Conservation (phyloP, 1,140 invertebrate species). For the Drosophila erecta region DNA sequence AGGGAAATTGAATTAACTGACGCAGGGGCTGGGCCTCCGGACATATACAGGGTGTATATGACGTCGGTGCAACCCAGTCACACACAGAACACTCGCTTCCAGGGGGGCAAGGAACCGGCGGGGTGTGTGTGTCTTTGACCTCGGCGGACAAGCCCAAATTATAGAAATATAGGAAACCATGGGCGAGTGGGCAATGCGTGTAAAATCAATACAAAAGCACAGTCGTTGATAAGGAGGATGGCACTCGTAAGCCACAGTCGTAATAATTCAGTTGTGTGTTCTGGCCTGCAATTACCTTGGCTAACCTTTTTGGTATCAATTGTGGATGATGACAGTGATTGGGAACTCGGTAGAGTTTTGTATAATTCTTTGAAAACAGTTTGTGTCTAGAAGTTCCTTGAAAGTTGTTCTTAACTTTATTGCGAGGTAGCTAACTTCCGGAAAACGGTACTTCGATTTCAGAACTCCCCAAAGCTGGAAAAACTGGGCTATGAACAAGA, state of each 20-base stretch:
- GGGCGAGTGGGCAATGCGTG: constrained; percentile 39
- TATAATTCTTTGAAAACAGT: neutral
- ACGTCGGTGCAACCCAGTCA: constrained; percentile 22
- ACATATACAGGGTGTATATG: constrained; percentile 14
- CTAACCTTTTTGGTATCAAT: constrained; percentile 25
- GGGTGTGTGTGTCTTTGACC: constrained; percentile 62
- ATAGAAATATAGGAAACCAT: constrained; percentile 21
- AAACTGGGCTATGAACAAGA: no score
- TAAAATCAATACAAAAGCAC: constrained; percentile 55
- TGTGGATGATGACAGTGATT: constrained; percentile 34
- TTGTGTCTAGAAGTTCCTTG: neutral
- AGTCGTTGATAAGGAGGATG: constrained; percentile 12
- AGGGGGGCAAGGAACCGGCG: constrained; percentile 6
- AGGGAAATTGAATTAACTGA: constrained; percentile 46
- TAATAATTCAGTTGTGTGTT: constrained; percentile 33
- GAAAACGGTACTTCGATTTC: no score
- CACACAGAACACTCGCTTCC: neutral
- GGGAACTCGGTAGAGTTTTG: neutral
- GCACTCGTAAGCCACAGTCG: no score
- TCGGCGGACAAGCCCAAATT: constrained; percentile 60
- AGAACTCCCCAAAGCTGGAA: no score
- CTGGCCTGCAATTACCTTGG: constrained; percentile 29
- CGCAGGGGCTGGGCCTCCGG: constrained; percentile 36
- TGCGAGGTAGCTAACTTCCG: neutral
- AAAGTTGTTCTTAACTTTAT: neutral